These are phyloP conservation scores for Sturmia bella DNA, from an alignment of 2,888 invertebrate species.

Conservation along the genomic window DNA sequence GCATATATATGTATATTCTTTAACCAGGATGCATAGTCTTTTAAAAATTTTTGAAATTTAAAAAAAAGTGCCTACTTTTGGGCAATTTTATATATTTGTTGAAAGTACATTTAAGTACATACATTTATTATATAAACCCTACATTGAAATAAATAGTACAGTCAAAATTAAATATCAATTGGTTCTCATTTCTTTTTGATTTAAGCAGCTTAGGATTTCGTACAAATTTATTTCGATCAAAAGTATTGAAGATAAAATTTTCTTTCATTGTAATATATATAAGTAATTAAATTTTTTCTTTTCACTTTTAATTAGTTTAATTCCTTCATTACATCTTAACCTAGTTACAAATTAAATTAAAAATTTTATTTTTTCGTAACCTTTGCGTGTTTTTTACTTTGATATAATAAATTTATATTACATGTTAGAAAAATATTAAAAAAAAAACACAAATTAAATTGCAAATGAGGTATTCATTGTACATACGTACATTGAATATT, in stretches of 20 bases:
- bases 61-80: constrained; percentile 4
- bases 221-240: too few species aligned
- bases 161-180: too few species aligned
- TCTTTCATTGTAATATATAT: too few species aligned
- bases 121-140: too few species aligned
- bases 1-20: too few species aligned
- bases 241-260: too few species aligned
- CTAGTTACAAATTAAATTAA: constrained; percentile 7
- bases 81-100: background rate
- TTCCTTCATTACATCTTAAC: constrained; percentile 3
- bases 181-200: too few species aligned
- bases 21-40: too few species aligned
- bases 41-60: too few species aligned
- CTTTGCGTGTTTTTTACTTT: constrained; percentile 45
- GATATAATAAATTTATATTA: constrained; percentile 34
- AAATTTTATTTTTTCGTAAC: constrained; percentile 20
- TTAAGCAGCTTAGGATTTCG: too few species aligned
- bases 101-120: too few species aligned
- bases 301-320: background rate
- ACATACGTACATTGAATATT: constrained; percentile 2
- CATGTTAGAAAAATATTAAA: constrained; percentile 1
- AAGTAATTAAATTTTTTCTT: background rate
- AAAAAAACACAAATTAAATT: background rate
- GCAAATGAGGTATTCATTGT: constrained; percentile 8
- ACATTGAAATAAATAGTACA: too few species aligned